A percentile compares a stretch with the other conserved stretches of the same genome.
phyloP scores from a whole-genome alignment of 2,797 vertebrate genomes.

The Euthynnus affinis region DNA sequence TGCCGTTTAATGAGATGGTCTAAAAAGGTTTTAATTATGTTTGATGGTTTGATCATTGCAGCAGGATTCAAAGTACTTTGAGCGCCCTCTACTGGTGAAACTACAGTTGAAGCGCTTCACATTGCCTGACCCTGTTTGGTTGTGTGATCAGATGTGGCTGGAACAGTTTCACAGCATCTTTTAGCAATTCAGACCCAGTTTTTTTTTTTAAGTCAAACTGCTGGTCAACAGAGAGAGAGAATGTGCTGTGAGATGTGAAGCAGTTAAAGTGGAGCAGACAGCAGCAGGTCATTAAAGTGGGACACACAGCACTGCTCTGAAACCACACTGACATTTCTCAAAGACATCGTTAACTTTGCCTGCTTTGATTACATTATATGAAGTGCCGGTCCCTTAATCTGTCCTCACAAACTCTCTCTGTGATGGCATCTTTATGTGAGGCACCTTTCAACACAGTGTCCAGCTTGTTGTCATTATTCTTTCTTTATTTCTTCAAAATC shows the following conservation, averaged over 20 bases:
- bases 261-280: slow-evolving; percentile 71
- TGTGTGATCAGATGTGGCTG: slow-evolving; percentile 33
- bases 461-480: background rate
- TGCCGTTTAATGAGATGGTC: background rate
- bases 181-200: slow-evolving; percentile 51
- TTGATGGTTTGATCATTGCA: background rate
- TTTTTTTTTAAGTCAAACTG: slow-evolving; percentile 45
- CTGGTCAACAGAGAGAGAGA: slow-evolving; percentile 51
- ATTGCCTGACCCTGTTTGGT: slow-evolving; percentile 10
- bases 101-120: background rate
- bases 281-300: slow-evolving; percentile 73
- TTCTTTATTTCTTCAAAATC: background rate
- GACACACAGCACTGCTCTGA: slow-evolving; percentile 48
- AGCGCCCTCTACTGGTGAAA: slow-evolving; percentile 16
- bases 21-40: background rate
- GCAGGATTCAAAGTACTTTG: background rate
- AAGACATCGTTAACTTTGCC: slow-evolving; percentile 1
- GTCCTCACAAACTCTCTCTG: background rate
- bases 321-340: slow-evolving; percentile 43
- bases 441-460: background rate
- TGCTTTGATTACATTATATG: background rate
- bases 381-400: background rate
- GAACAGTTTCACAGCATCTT: slow-evolving; percentile 40
- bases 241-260: slow-evolving; percentile 56
- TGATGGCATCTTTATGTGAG: background rate